phyloP scores from a whole-genome alignment of 2,113 vertebrate species.

The Phalacrocorax pelagicus region DNA sequence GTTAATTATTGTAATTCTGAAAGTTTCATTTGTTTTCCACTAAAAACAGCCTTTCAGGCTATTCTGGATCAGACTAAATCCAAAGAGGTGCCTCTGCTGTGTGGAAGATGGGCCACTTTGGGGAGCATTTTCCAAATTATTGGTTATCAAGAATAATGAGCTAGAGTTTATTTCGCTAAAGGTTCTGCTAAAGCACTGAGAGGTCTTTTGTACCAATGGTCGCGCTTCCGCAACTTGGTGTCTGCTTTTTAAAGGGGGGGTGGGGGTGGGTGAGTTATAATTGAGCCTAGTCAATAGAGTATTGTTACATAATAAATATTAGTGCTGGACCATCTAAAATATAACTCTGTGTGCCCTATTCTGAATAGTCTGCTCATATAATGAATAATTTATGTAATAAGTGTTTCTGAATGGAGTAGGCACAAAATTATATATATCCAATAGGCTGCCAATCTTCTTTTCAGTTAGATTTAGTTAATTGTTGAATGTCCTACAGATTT shows the following conservation, averaged over 20 bases:
- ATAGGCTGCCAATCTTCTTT: neutral
- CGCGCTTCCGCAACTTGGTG: neutral
- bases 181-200: neutral
- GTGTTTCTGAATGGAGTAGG: neutral
- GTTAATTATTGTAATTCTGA: neutral
- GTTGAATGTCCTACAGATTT: neutral
- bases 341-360: neutral
- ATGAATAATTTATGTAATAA: neutral
- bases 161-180: neutral
- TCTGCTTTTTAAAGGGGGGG: neutral
- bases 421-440: neutral
- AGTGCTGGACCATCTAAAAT: neutral
- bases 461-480: neutral
- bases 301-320: neutral
- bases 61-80: neutral
- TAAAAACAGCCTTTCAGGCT: neutral
- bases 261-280: neutral
- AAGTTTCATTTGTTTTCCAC: neutral
- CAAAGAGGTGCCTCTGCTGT: neutral
- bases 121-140: neutral
- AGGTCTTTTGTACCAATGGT: neutral
- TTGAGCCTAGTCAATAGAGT: neutral
- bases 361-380: neutral
- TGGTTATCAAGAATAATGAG: neutral
- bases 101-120: neutral